Evolutionary conservation across 1,140 invertebrate species (phyloP), one percentile per base, ranked within the genome.

Genomic region (Atta cephalotes): DNA sequence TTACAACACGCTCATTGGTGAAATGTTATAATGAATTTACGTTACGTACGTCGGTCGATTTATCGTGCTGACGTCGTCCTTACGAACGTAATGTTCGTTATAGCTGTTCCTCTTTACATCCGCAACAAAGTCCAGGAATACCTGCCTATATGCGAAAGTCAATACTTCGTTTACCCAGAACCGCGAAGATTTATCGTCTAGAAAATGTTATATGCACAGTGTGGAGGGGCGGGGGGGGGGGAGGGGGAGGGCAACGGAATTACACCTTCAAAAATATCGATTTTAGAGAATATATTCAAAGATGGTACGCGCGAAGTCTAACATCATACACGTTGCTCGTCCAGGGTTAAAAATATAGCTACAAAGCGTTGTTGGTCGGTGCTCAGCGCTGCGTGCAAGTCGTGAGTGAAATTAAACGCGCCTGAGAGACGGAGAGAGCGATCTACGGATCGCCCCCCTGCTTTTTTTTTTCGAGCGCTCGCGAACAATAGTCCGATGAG

Each of bases 31-130:
- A 71, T 51, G 79, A 49, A 71, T 81, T 81, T 70, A 56, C 16
- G 10, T 45, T 79, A 70, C 25, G 12, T 56, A 78, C 12, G 80
- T 51, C 62, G 62, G 56, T 87, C 78, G 80, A 90, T 89, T 85
- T 56, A 87, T 89, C 12, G 71, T 4, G 51, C 79, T 63, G 70
- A 89, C 62, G 66, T 89, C 86, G 86, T 88, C 85, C 87, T 82
- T 63, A 60, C 35, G 63, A 86, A 72, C 71, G 84, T 81, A 88
- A 88, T 28, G 76, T 79, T 87, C 65, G 25, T 86, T 68, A 80
- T 51, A 72, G 79, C 62, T 56, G 78, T 71, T 45, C 16, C 79
- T 74, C 45, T 65, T 89, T 72, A 82, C 70, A 74, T 60, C 68
- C 62, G 81, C 76, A 74, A 79, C 80, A 60, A 87, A 89, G 60